A percentile compares a stretch with the other conserved stretches of the same genome.
phyloP scores from a whole-genome alignment of 30 jellyfish, hydroid and myxozoan genomes.

The Haliclystus octoradiatus region DNA sequence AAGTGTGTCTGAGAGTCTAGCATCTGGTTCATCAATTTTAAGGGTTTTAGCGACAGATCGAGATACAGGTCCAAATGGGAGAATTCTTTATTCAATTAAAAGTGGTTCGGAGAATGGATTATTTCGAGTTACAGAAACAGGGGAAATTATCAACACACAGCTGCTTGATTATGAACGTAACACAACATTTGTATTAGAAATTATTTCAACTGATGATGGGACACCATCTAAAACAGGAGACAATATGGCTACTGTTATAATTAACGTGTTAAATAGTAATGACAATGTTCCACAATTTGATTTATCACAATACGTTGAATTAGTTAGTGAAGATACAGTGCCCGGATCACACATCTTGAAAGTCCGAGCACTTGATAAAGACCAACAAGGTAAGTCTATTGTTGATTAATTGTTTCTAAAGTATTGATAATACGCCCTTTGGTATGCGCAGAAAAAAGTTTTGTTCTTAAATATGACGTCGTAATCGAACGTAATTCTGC shows the following conservation, averaged over 20 bases:
- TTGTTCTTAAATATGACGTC: too few species aligned
- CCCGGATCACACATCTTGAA: conserved; percentile 8
- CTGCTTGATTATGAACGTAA: conserved; percentile 41
- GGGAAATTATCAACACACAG: conserved; percentile 34
- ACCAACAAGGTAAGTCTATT: background rate
- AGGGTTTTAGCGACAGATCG: conserved; percentile 50
- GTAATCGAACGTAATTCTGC: too few species aligned
- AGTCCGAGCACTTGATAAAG: conserved; percentile 12
- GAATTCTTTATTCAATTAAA: conserved; percentile 22
- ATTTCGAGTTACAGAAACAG: conserved; percentile 53
- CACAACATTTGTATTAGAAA: conserved; percentile 23
- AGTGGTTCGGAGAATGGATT: conserved; percentile 50
- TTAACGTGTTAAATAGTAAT: conserved; percentile 57
- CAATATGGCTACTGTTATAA: conserved; percentile 40
- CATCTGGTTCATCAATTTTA: conserved; percentile 43
- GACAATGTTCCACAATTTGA: conserved; percentile 64
- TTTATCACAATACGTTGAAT: conserved; percentile 17
- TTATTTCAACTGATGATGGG: conserved; percentile 66
- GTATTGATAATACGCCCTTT: background rate
- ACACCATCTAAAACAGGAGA: conserved; percentile 40
- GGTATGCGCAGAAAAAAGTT: too few species aligned
- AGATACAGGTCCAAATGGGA: conserved; percentile 74
- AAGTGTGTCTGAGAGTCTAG: conserved; percentile 52
- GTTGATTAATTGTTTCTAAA: background rate
- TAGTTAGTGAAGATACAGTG: conserved; percentile 43